A percentile compares a stretch with the other conserved stretches of the same genome.
Conservation (phyloP, 1,140 invertebrate genomes). For the Megalopta genalis region DNA sequence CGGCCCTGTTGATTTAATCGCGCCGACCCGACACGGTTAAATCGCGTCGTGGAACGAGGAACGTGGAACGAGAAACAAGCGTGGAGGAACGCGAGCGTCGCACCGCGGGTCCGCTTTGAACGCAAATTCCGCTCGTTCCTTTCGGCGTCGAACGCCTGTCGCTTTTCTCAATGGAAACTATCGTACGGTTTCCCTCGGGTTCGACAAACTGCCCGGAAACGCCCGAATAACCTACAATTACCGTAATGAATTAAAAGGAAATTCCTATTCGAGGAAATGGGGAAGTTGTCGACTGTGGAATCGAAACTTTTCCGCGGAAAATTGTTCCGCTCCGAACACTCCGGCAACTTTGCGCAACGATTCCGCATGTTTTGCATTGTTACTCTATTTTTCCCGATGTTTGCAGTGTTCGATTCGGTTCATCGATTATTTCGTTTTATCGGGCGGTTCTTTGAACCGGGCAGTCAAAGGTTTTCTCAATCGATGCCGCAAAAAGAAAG, state of each 20-base stretch:
- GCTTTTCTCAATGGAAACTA: neutral
- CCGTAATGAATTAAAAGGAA: neutral
- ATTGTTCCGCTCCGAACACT: too few species aligned
- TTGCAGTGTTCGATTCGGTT: too few species aligned
- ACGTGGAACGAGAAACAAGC: conserved; percentile 2
- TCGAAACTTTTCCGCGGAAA: neutral
- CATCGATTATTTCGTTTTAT: too few species aligned
- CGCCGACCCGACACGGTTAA: neutral
- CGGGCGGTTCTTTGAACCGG: too few species aligned
- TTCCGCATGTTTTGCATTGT: too few species aligned
- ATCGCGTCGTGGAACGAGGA: neutral
- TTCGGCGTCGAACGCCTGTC: neutral
- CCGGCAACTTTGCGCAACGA: too few species aligned
- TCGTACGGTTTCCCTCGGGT: neutral
- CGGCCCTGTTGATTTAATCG: conserved; percentile 18
- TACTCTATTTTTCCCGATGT: too few species aligned
- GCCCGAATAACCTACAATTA: neutral
- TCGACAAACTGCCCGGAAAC: neutral
- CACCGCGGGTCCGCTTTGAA: neutral
- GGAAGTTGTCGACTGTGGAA: neutral
- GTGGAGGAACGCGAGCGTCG: neutral
- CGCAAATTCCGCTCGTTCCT: neutral
- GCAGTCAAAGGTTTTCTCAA: too few species aligned
- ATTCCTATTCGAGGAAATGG: neutral
- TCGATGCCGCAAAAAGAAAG: too few species aligned